Base-by-base conservation (phyloP, 1,140 invertebrate genomes). In the Chrysoperla carnea region DNA sequence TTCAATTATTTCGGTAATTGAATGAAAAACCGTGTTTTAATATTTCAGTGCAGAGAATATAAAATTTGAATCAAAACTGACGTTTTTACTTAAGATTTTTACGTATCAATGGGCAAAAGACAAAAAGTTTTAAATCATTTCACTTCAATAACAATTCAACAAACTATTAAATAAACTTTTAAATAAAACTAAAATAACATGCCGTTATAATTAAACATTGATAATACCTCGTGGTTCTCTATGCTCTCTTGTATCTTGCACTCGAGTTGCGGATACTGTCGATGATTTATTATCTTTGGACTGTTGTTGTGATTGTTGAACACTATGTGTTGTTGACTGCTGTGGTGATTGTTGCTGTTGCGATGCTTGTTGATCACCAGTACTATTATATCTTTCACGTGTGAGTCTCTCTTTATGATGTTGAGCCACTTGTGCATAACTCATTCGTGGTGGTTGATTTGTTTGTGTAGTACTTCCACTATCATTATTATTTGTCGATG, bases 381-480 rank as follows among this genome's bases (percentile, higher is more conserved):
- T 14, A 35, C 29, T 23, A 17, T 27, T 15, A 23, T 29, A 8
- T 29, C 35, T 15, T 33, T 33, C 31, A 33, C 31, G 44, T 41
- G 60, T 62, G 63, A 54, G 54, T 55, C 51, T 60, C 50, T 76
- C 72, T 50, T 75, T 75, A 58, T 74, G 72, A 55, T 81, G 76
- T 54, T 82, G 80, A 48, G 82, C 81, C 58, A 85, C 82, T 69
- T 85, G 81, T 50, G 82, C 82, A 68, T 85, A 86, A 60, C 81
- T 84, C 56, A 84, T 70, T 60, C 76, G 69, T 48, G 70, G 69
- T 49, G 68, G 67, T 50, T 73, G 56, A 6, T 49, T 36, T 6
- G 3, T 35, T 35, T 2, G 29, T 8, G 33, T 12, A 15, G 33
- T 12, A 15, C 4, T 17, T n/a, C 17, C 17, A 11, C 29, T 27